Conservation (phyloP, 2,888 invertebrate species). For the Scaptomyza parva region DNA sequence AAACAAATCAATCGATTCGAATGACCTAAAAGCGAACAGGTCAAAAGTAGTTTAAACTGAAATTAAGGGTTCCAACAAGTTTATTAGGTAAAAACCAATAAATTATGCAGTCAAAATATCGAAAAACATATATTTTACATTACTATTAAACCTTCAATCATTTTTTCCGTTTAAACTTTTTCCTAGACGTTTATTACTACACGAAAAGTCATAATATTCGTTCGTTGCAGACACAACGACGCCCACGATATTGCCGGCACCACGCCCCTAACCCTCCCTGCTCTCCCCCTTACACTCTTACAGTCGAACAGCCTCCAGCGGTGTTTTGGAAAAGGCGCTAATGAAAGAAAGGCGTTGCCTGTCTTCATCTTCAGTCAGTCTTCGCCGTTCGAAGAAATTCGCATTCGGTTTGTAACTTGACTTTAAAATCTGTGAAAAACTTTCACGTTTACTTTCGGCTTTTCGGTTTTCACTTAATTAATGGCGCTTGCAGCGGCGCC, state of each 20-base stretch:
- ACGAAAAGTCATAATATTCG: constrained; percentile 21
- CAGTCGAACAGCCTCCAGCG: not conserved
- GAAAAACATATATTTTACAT: too few species aligned
- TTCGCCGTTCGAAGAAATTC: too few species aligned
- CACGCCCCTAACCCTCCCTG: not conserved
- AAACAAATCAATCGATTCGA: constrained; percentile 15
- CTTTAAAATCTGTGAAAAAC: constrained; percentile 53
- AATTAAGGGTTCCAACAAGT: too few species aligned
- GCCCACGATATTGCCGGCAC: not conserved
- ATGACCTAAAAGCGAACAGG: constrained; percentile 5
- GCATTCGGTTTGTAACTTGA: constrained; percentile 16
- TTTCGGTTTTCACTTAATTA: constrained; percentile 48
- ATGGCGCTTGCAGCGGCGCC: constrained; percentile 27
- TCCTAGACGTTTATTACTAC: not conserved
- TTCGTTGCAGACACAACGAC: not conserved
- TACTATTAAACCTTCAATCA: too few species aligned
- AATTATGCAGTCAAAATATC: too few species aligned
- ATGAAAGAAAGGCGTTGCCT: constrained; percentile 52
- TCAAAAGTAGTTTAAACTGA: not conserved
- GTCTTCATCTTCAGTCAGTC: not conserved
- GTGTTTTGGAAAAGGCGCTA: constrained; percentile 34
- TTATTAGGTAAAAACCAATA: too few species aligned
- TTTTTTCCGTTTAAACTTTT: not conserved
- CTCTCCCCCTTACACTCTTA: not conserved
- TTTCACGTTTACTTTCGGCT: constrained; percentile 56